phyloP scores from a whole-genome alignment of 2,888 invertebrate species.

The Nomada ferruginata region DNA sequence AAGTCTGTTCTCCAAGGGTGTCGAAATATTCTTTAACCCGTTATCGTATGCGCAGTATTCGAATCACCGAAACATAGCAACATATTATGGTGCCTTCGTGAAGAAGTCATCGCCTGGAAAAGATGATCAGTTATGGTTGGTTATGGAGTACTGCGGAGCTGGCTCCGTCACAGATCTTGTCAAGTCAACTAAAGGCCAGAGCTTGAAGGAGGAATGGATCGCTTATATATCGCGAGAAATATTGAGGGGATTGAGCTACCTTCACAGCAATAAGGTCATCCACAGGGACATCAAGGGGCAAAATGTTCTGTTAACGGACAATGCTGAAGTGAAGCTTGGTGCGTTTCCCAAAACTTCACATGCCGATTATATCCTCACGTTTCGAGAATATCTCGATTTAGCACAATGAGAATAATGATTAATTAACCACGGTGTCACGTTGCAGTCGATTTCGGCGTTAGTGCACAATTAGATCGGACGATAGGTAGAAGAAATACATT shows the following conservation, averaged over 20 bases:
- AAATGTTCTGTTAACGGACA: constrained; percentile 99
- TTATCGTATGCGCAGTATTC: constrained; percentile 90
- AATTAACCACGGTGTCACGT: constrained; percentile 48
- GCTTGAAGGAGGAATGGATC: constrained; percentile 99
- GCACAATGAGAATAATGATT: not conserved
- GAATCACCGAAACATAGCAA: constrained; percentile 99
- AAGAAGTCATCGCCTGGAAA: constrained; percentile 99
- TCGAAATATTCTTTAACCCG: not conserved
- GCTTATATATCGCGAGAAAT: constrained; percentile 99
- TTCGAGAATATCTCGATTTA: not conserved
- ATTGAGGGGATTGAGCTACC: constrained; percentile 96
- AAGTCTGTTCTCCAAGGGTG: not conserved
- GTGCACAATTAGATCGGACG: constrained; percentile 99
- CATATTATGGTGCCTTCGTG: constrained; percentile 99
- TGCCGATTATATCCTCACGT: not conserved
- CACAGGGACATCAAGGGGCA: constrained; percentile 99
- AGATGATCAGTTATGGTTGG: constrained; percentile 99
- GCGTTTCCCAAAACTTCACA: constrained; percentile 64
- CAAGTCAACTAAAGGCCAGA: constrained; percentile 99
- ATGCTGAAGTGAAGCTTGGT: constrained; percentile 99
- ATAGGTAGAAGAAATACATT: constrained; percentile 99
- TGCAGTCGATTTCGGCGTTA: constrained; percentile 99
- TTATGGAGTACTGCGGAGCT: constrained; percentile 99
- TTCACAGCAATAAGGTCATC: constrained; percentile 99
- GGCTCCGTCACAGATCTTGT: constrained; percentile 99